Evolutionary conservation across 2,888 invertebrate genomes (phyloP).

Genomic region (Platycnemis pennipes): DNA sequence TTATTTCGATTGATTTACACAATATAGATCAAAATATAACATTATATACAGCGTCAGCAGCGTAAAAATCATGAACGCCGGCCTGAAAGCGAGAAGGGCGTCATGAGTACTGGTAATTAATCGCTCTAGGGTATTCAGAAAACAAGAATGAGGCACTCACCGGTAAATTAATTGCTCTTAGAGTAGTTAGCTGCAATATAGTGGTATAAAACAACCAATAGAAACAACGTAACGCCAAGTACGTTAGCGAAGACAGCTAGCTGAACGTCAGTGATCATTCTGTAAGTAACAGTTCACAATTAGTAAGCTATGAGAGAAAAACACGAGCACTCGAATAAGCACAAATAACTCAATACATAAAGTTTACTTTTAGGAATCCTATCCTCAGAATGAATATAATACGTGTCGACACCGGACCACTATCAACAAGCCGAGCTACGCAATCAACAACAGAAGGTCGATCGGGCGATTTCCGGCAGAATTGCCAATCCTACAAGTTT

Average conservation of each 20-base stretch:
- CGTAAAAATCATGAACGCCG: background rate
- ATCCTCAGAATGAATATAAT: too few relatives aligned
- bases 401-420: too few relatives aligned
- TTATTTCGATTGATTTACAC: background rate
- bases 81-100: background rate
- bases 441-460: too few relatives aligned
- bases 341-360: too few relatives aligned
- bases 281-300: constrained; percentile 29
- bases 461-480: too few relatives aligned
- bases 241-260: constrained; percentile 97
- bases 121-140: background rate
- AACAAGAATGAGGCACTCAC: background rate
- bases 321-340: background rate
- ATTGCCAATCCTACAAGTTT: too few relatives aligned
- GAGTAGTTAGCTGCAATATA: constrained; percentile 94
- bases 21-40: background rate
- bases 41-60: background rate
- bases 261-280: constrained; percentile 98
- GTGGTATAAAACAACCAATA: constrained; percentile 97
- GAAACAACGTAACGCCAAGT: constrained; percentile 93
- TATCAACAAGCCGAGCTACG: too few relatives aligned
- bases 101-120: background rate
- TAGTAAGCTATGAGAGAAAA: background rate
- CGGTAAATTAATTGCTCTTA: constrained; percentile 76
- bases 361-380: too few relatives aligned